A percentile compares a stretch with the other conserved stretches of the same genome.
phyloP scores from a whole-genome alignment of 2,888 invertebrate genomes.

The Morinoia aosen region DNA sequence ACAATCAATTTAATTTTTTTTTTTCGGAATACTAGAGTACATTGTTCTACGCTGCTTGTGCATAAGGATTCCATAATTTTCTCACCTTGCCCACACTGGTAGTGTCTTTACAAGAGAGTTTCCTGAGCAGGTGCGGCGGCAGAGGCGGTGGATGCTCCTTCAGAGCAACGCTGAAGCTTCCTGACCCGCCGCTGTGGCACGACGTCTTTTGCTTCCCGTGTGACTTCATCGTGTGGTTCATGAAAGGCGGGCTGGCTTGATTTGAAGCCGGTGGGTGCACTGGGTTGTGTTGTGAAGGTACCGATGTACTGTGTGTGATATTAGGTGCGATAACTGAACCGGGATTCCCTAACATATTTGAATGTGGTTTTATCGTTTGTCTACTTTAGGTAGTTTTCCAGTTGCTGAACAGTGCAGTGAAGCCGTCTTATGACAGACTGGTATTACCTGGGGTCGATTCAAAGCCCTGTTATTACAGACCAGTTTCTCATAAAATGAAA shows the following conservation, averaged over 20 bases:
- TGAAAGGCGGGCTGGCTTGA: not conserved
- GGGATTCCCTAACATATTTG: not conserved
- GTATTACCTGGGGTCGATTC: not conserved
- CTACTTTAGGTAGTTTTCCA: not conserved
- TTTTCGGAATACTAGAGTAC: too few relatives aligned
- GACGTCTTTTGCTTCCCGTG: constrained; percentile 27
- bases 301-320: not conserved
- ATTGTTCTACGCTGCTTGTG: not conserved
- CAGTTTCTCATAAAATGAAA: not conserved
- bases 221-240: constrained; percentile 15
- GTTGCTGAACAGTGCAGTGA: not conserved
- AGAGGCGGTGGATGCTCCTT: constrained; percentile 65
- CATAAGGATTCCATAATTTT: not conserved
- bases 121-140: constrained; percentile 65
- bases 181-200: not conserved
- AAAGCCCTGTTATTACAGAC: not conserved
- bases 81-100: constrained; percentile 65
- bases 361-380: not conserved
- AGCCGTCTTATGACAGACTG: not conserved
- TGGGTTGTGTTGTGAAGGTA: not conserved
- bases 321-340: not conserved
- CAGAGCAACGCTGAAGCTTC: constrained; percentile 63
- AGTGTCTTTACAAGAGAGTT: constrained; percentile 64
- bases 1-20: too few relatives aligned
- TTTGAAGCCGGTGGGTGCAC: not conserved